Conservation (phyloP, 2,888 invertebrate species). For the Drosophila monieri region DNA sequence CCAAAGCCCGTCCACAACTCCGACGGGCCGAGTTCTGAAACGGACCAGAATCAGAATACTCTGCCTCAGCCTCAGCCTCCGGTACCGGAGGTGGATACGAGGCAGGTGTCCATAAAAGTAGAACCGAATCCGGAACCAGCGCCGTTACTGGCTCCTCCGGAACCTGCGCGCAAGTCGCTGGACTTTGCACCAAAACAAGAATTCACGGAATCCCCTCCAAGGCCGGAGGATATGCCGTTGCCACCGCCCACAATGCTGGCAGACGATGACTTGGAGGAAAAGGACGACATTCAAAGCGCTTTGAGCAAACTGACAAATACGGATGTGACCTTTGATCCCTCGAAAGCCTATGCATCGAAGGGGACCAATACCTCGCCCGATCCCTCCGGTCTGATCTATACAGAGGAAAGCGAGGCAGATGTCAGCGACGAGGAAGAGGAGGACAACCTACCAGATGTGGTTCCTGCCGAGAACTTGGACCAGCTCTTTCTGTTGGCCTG, state of each 20-base stretch:
- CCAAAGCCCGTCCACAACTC: not conserved
- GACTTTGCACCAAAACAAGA: not conserved
- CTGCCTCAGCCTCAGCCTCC: too few relatives aligned
- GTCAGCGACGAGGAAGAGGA: not conserved
- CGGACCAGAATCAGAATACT: not conserved
- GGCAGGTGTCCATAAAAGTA: not conserved
- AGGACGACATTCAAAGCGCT: not conserved
- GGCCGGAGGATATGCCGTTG: slow-evolving; percentile 26
- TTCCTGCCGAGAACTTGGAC: slow-evolving; percentile 29
- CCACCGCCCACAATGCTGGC: slow-evolving; percentile 37
- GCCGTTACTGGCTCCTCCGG: not conserved
- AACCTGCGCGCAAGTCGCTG: not conserved
- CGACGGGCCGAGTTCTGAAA: too few relatives aligned
- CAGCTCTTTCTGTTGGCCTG: slow-evolving; percentile 45
- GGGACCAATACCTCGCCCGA: slow-evolving; percentile 49
- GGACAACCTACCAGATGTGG: not conserved
- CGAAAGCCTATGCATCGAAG: slow-evolving; percentile 54
- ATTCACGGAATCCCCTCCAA: not conserved
- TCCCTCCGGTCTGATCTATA: slow-evolving; percentile 32
- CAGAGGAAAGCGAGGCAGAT: slow-evolving; percentile 1
- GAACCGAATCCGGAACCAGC: not conserved
- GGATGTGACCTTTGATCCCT: slow-evolving; percentile 54
- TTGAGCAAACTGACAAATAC: slow-evolving; percentile 42
- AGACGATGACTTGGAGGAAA: not conserved
- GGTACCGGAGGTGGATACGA: not conserved